These are phyloP conservation scores for Chlorodrepanis virens DNA, from an alignment of 2,113 vertebrate species.

Conservation along the genomic window DNA sequence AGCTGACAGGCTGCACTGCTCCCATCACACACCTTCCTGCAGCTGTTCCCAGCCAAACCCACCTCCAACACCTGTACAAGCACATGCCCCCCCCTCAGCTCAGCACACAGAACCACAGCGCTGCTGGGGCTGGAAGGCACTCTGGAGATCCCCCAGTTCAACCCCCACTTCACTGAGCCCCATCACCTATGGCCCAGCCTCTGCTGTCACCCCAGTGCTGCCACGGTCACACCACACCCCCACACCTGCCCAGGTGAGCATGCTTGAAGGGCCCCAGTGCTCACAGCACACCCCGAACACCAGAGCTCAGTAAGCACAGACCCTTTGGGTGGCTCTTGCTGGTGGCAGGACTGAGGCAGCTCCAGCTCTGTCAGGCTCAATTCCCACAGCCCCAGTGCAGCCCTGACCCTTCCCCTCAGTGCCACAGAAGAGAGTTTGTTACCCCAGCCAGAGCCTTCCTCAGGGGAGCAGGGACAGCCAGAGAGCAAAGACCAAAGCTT, in stretches of 20 bases:
- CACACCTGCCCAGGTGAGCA: neutral
- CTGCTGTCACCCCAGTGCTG: neutral
- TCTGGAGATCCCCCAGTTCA: neutral
- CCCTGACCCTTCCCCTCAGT: neutral
- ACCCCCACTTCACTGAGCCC: neutral
- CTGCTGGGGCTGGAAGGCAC: neutral
- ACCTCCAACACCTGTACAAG: neutral
- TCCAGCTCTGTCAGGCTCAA: neutral
- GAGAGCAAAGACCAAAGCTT: neutral
- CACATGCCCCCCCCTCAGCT: neutral
- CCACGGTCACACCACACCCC: neutral
- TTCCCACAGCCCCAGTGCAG: neutral
- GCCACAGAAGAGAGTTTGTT: neutral
- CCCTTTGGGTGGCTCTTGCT: neutral
- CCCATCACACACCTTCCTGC: neutral
- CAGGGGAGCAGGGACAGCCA: neutral
- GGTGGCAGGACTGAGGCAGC: neutral
- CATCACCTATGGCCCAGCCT: neutral
- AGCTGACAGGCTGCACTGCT: too few species aligned
- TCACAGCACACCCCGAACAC: fast-evolving
- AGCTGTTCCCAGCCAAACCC: neutral
- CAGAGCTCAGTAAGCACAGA: neutral
- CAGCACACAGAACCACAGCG: neutral
- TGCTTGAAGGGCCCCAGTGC: neutral
- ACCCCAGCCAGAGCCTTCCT: neutral